phyloP scores from a whole-genome alignment of 1,140 invertebrate species.

The Drosophila serrata region DNA sequence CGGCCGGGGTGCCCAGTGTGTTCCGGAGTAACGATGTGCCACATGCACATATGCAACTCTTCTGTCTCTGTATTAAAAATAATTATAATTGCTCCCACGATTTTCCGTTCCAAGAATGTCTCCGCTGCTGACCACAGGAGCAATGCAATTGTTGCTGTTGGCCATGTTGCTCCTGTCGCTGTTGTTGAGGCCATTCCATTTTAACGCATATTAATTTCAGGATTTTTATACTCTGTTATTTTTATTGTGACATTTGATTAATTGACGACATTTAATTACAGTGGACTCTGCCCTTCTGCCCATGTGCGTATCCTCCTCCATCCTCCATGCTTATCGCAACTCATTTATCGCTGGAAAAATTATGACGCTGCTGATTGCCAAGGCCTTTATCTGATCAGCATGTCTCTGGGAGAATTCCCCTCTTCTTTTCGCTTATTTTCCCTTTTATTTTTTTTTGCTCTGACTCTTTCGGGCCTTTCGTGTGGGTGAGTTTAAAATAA shows the following conservation, averaged over 20 bases:
- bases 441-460: background rate
- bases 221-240: conserved; percentile 83
- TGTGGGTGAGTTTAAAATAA: conserved; percentile 70
- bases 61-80: conserved; percentile 74
- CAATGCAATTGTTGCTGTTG: conserved; percentile 48
- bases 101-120: conserved; percentile 78
- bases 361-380: conserved; percentile 84
- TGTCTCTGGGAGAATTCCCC: conserved; percentile 4
- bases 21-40: conserved; percentile 28
- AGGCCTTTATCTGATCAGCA: conserved; percentile 75
- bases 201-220: conserved; percentile 85
- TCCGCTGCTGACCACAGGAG: conserved; percentile 34
- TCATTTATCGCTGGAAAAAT: conserved; percentile 85
- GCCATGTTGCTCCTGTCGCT: conserved; percentile 39
- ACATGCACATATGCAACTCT: conserved; percentile 61
- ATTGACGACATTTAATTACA: conserved; percentile 85
- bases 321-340: conserved; percentile 72
- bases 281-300: conserved; percentile 29
- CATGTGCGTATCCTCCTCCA: conserved; percentile 1
- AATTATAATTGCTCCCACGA: conserved; percentile 84
- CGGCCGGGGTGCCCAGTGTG: conserved; percentile 64
- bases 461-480: conserved; percentile 6
- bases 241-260: conserved; percentile 85
- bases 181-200: conserved; percentile 77
- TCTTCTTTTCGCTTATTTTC: background rate